Evolutionary conservation across 2,797 vertebrate genomes (phyloP).

Genomic region (Mastacembelus armatus): DNA sequence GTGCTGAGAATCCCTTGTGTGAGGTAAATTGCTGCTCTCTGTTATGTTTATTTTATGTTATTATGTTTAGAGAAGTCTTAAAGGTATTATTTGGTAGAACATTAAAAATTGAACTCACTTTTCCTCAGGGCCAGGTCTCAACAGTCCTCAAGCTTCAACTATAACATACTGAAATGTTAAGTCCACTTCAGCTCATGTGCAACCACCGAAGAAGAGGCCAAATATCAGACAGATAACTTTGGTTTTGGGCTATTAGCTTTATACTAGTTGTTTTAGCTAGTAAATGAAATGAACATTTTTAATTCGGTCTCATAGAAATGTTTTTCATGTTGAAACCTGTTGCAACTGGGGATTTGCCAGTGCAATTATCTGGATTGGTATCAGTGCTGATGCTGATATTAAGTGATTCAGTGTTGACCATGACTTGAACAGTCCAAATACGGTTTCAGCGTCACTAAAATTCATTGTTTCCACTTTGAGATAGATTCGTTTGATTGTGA

Average conservation of each 20-base stretch:
- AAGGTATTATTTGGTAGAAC: constrained; percentile 59
- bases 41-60: constrained; percentile 30
- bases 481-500: too few relatives aligned
- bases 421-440: not conserved
- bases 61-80: constrained; percentile 36
- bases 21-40: constrained; percentile 34
- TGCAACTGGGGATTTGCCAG: too few relatives aligned
- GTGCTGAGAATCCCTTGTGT: constrained; percentile 20
- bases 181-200: constrained; percentile 10
- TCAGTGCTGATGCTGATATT: not conserved
- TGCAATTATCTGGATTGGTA: too few relatives aligned
- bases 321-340: too few relatives aligned
- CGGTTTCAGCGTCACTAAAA: not conserved
- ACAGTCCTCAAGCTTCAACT: constrained; percentile 33
- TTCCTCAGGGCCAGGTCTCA: constrained; percentile 18
- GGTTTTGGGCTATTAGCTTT: not conserved
- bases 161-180: constrained; percentile 28
- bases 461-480: not conserved
- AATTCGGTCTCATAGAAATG: not conserved
- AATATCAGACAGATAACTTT: not conserved
- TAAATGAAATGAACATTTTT: not conserved
- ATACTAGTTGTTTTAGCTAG: not conserved
- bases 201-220: constrained; percentile 1
- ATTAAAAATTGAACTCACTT: constrained; percentile 54
- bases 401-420: not conserved